Evolutionary conservation across 2,888 invertebrate genomes (phyloP).

Genomic region (Chrysolina oricalcia): DNA sequence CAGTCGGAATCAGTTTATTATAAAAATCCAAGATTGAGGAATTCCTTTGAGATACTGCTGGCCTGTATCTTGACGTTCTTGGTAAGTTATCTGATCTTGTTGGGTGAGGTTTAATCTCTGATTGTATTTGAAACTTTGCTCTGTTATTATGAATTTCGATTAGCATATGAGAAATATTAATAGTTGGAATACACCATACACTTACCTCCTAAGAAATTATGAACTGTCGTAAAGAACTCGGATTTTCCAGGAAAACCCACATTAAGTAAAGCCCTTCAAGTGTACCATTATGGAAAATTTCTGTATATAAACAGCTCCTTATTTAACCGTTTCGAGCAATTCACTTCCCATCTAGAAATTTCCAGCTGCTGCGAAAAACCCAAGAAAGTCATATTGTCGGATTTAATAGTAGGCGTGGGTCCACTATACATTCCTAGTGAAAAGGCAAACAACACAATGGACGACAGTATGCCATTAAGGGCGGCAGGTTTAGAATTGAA

Average conservation of each 20-base stretch:
- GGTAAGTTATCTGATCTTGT: too few species aligned
- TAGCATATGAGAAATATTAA: too few species aligned
- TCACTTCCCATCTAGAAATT: slow-evolving; percentile 24
- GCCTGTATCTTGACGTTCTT: too few species aligned
- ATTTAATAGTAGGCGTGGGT: slow-evolving; percentile 33
- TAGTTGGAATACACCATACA: background rate
- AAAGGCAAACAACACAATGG: slow-evolving; percentile 30
- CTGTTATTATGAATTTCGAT: too few species aligned
- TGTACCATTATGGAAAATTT: slow-evolving; percentile 24
- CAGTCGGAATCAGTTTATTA: too few species aligned
- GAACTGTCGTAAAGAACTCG: slow-evolving; percentile 11
- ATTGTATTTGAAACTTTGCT: too few species aligned
- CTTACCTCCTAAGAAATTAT: background rate
- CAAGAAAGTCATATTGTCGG: slow-evolving; percentile 36
- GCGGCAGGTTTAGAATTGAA: slow-evolving; percentile 13
- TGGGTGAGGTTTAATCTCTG: too few species aligned
- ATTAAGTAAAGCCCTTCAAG: slow-evolving; percentile 22
- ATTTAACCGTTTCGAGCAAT: slow-evolving; percentile 32
- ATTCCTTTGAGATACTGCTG: too few species aligned
- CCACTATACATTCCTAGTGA: slow-evolving; percentile 16
- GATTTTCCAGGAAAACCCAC: background rate
- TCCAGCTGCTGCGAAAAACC: slow-evolving; percentile 26
- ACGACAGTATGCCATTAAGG: slow-evolving; percentile 28
- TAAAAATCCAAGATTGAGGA: too few species aligned
- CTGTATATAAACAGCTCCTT: slow-evolving; percentile 30